Evolutionary conservation across 2,113 vertebrate genomes (phyloP).

Genomic region (Saguinus midas): DNA sequence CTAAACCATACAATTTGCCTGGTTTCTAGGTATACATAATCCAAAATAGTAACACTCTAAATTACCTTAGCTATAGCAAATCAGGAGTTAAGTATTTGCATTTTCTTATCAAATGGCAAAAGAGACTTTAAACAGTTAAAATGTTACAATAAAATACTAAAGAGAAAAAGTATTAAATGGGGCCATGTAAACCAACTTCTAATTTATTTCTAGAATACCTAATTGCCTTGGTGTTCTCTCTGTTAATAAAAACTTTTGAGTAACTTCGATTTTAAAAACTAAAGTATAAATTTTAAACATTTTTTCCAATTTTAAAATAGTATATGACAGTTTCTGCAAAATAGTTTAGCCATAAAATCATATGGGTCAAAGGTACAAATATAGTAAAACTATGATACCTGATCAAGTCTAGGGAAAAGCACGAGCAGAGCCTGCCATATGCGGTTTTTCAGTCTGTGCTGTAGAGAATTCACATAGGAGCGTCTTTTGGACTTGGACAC

Average conservation of each 20-base stretch:
- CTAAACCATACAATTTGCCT: too few relatives aligned
- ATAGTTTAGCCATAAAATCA: not conserved
- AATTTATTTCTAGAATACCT: not conserved
- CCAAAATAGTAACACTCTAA: not conserved
- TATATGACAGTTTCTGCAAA: not conserved
- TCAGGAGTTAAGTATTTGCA: too few relatives aligned
- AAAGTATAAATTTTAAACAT: not conserved
- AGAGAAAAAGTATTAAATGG: not conserved
- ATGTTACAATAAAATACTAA: not conserved
- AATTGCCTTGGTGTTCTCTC: not conserved
- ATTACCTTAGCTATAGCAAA: not conserved
- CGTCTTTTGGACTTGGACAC: constrained; percentile 89
- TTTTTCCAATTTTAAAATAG: not conserved
- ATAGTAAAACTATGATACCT: constrained; percentile 81
- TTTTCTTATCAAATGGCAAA: not conserved
- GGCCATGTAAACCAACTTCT: not conserved
- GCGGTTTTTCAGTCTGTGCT: constrained; percentile 94
- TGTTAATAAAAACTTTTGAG: not conserved
- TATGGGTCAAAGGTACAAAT: not conserved
- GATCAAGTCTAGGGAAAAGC: constrained; percentile 89
- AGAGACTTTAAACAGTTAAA: not conserved
- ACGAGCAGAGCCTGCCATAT: constrained; percentile 94
- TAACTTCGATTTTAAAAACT: not conserved
- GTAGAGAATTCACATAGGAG: constrained; percentile 94
- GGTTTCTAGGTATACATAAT: not conserved